phyloP scores from a whole-genome alignment of 2,888 invertebrate genomes.

The Tromatobia lineatoria region DNA sequence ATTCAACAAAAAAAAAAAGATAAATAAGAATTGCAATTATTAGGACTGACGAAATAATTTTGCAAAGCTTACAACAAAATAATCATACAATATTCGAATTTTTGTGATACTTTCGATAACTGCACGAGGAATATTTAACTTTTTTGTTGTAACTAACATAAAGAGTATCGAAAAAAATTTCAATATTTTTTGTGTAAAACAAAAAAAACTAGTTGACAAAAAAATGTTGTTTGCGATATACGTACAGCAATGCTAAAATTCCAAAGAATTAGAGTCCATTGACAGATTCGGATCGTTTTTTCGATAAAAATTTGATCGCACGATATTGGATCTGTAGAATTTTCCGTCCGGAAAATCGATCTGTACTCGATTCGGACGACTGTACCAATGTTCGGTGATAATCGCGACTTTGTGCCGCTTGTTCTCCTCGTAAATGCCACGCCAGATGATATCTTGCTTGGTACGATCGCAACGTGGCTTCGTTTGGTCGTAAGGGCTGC shows the following conservation, averaged over 20 bases:
- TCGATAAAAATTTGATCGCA: conserved; percentile 73
- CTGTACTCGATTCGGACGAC: conserved; percentile 77
- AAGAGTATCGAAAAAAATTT: too few species aligned
- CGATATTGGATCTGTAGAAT: conserved; percentile 74
- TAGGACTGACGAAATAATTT: too few species aligned
- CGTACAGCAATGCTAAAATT: not conserved
- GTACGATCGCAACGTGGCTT: conserved; percentile 77
- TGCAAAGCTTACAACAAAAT: too few species aligned
- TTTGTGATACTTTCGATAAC: too few species aligned
- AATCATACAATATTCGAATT: too few species aligned
- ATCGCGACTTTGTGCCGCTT: conserved; percentile 74
- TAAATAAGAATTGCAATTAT: too few species aligned
- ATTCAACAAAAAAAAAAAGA: too few species aligned
- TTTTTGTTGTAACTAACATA: too few species aligned
- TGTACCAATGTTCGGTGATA: conserved; percentile 76
- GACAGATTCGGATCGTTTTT: conserved; percentile 70
- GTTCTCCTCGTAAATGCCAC: conserved; percentile 77
- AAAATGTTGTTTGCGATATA: too few species aligned
- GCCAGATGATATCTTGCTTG: conserved; percentile 74
- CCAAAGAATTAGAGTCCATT: not conserved
- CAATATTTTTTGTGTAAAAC: too few species aligned
- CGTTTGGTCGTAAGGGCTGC: conserved; percentile 74
- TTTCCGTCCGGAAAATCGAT: conserved; percentile 75
- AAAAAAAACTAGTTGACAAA: too few species aligned
- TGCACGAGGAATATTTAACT: too few species aligned